Base-by-base conservation (phyloP, 1,140 invertebrate species). In the Branchinecta lynchi region DNA sequence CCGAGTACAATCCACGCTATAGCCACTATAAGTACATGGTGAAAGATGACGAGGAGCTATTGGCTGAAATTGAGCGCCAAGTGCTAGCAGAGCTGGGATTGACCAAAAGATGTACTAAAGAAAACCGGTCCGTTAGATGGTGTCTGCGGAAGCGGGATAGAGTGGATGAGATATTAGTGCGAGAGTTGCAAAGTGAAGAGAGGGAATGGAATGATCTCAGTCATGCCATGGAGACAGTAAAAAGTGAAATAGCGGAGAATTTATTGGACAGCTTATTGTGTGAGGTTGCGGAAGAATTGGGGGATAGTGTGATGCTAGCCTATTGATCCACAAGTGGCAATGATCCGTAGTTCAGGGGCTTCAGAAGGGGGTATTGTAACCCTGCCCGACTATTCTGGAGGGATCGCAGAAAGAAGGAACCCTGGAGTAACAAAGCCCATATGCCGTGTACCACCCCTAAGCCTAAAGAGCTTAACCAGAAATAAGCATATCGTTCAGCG, bases 121-220 rank as follows among this genome's bases (percentile, higher is more conserved):
- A 60, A 60, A 60, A 20, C 51, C 12, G 51, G 17, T 12, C 51
- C 17, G 51, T 60, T 15, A 60, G 51, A 60, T 60, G 51, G 51
- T 60, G 12, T 60, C 6, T 60, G 17, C 12, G 17, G 51, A 60
- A 12, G 17, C 51, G 51, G 12, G 51, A 60, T 60, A 60, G 17
- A 60, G 51, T 60, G 17, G 51, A 60, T 60, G 51, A 60, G 17
- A 60, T 60, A 12, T 20, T 60, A 60, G 51, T 60, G 12, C 12
- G 51, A 20, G 51, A 60, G 17, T 60, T 60, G 51, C 51, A 60
- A 20, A 60, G 51, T 60, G 51, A 60, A 60, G 51, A 20, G 17
- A 20, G 17, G 3, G 51, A 60, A 20, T 60, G 51, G 51, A 60
- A 60, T 60, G 51, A 60, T 20, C 17, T 60, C 12, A 15, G 12